Conservation (phyloP, 2,888 invertebrate species). For the Ornithoptera priamus region DNA sequence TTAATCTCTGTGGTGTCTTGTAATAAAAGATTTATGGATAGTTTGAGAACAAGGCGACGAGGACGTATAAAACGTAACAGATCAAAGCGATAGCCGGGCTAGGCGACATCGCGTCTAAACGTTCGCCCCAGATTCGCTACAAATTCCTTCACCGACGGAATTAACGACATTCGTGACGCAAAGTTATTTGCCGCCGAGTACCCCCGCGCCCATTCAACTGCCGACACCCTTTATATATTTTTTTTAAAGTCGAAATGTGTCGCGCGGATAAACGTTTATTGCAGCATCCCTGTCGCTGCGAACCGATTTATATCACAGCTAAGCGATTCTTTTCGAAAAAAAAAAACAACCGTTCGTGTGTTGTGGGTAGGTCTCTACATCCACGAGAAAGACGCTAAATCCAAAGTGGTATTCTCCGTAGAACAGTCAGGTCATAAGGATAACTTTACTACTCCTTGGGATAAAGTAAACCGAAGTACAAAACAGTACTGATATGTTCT, state of each 20-base stretch:
- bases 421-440: too few species aligned
- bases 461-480: too few species aligned
- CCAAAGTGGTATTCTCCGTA: too few species aligned
- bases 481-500: too few species aligned
- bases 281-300: conserved; percentile 22
- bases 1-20: conserved; percentile 1
- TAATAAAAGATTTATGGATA: conserved; percentile 23
- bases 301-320: conserved; percentile 25
- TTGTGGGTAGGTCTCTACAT: too few species aligned
- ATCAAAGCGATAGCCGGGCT: conserved; percentile 22
- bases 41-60: neutral
- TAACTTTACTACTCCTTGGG: too few species aligned
- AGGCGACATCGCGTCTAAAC: conserved; percentile 35
- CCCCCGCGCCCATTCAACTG: conserved; percentile 37
- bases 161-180: conserved; percentile 37
- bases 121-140: conserved; percentile 34
- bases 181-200: conserved; percentile 40
- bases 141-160: conserved; percentile 34
- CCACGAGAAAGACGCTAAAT: too few species aligned
- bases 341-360: neutral
- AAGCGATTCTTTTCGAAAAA: conserved; percentile 14
- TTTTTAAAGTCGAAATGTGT: conserved; percentile 35
- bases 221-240: conserved; percentile 37
- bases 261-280: conserved; percentile 27
- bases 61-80: conserved; percentile 12